A percentile compares a stretch with the other conserved stretches of the same genome.
Evolutionary conservation across 2,888 invertebrate species (phyloP).

Genomic region (Caenorhabditis zanzibari): DNA sequence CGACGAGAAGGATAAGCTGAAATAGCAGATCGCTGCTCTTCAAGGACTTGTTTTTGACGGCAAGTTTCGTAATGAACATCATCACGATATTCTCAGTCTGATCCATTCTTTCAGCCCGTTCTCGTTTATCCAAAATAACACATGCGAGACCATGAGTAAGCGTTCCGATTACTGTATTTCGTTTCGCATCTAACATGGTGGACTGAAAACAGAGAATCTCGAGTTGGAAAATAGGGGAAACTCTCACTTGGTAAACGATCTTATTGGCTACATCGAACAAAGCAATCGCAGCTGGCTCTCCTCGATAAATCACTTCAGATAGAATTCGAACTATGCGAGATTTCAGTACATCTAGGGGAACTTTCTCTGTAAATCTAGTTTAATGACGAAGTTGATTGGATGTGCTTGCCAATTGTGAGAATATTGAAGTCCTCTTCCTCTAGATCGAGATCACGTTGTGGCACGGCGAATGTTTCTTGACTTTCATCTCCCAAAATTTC

Average conservation of each 20-base stretch:
- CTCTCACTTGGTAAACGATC: conserved; percentile 36
- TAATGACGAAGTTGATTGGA: background rate
- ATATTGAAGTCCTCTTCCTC: conserved; percentile 56
- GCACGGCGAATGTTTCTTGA: background rate
- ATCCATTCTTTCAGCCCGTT: conserved; percentile 32
- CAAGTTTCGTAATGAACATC: conserved; percentile 44
- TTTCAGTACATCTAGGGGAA: conserved; percentile 39
- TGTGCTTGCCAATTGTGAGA: conserved; percentile 41
- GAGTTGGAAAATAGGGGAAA: no score
- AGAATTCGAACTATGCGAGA: conserved; percentile 39
- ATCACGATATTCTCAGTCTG: conserved; percentile 25
- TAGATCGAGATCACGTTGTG: conserved; percentile 12
- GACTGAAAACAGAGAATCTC: conserved; percentile 36
- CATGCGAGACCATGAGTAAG: conserved; percentile 32
- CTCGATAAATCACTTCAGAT: conserved; percentile 33
- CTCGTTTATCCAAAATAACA: conserved; percentile 30
- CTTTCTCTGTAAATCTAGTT: conserved; percentile 34
- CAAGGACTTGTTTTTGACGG: conserved; percentile 45
- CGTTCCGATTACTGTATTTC: conserved; percentile 32
- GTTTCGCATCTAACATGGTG: conserved; percentile 35
- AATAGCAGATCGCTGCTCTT: conserved; percentile 51
- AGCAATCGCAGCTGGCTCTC: conserved; percentile 13
- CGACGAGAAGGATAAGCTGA: conserved; percentile 39
- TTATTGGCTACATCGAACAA: conserved; percentile 57
- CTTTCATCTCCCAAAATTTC: conserved; percentile 3